phyloP scores from a whole-genome alignment of 2,888 invertebrate species.

The Sepioteuthis lessoniana region DNA sequence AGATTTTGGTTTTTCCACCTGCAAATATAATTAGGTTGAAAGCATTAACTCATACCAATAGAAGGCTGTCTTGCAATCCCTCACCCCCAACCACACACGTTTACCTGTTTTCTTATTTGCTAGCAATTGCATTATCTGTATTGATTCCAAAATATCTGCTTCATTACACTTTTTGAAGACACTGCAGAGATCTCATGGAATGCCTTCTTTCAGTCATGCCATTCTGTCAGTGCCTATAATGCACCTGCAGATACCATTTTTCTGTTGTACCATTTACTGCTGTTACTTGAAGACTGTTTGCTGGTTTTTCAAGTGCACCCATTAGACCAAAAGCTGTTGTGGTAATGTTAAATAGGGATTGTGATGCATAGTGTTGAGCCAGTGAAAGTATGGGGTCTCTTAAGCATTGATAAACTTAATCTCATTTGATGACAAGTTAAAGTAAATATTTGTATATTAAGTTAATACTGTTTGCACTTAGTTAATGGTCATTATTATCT shows the following conservation, averaged over 20 bases:
- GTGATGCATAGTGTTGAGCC: background rate
- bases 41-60: background rate
- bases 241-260: constrained; percentile 8
- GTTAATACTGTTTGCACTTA: too few species aligned
- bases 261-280: background rate
- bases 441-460: background rate
- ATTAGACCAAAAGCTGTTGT: background rate
- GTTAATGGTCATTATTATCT: too few species aligned
- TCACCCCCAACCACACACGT: background rate
- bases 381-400: too few species aligned
- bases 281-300: background rate
- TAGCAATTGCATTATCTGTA: background rate
- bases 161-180: background rate
- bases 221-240: background rate
- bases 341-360: background rate
- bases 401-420: background rate
- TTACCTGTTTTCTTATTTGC: background rate
- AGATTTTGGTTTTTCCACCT: background rate
- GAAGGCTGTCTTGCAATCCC: background rate
- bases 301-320: background rate
- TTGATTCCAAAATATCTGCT: background rate
- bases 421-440: background rate
- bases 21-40: constrained; percentile 8
- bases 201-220: background rate
- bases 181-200: background rate